Evolutionary conservation across 2,888 invertebrate species (phyloP), one percentile per base, ranked within the genome.

Genomic region (Melinaea menophilus): DNA sequence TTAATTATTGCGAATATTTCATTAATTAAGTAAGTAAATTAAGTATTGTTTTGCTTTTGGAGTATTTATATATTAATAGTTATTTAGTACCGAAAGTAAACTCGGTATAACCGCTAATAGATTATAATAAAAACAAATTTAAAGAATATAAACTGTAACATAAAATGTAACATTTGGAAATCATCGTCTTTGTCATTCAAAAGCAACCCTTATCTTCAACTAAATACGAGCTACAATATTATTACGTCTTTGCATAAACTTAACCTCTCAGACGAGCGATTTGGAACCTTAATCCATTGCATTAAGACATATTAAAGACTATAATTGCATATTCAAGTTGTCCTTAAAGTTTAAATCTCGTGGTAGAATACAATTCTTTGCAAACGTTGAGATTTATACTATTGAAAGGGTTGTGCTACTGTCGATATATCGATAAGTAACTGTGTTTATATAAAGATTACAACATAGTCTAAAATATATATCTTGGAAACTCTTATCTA

Each of bases 281-380:
- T 69, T 65, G 63, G 57, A 47, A 62, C 66, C 69, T 69, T 69
- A 73, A 71, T 70, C 69, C 65, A 57, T 67, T 46, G 63, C 47
- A 64, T 69, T 69, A 72, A 68, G 68, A 66, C 63, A 65, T 55
- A 65, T 65, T 67, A 56, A 61, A 69, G 58, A 68, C 69, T 61
- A 69, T 65, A 64, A 62, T 63, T 66, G 69, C 69, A 72, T 68
- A 69, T 69, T 69, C 68, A 66, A 71, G 64, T 72, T 69, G 63
- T 64, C 45, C 63, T 64, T 64, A 66, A 72, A 72, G 70, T 72
- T 72, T 74, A 69, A 69, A 65, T 69, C 69, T 65, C 61, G 64
- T 65, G 70, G 59, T 66, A 67, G 69, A 64, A 71, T 72, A 70
- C 72, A 75, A 75, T 73, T 75, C 72, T 70, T 72, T 72, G 70